Conservation (phyloP, 2,888 invertebrate genomes). For the Subacronicta megacephala region DNA sequence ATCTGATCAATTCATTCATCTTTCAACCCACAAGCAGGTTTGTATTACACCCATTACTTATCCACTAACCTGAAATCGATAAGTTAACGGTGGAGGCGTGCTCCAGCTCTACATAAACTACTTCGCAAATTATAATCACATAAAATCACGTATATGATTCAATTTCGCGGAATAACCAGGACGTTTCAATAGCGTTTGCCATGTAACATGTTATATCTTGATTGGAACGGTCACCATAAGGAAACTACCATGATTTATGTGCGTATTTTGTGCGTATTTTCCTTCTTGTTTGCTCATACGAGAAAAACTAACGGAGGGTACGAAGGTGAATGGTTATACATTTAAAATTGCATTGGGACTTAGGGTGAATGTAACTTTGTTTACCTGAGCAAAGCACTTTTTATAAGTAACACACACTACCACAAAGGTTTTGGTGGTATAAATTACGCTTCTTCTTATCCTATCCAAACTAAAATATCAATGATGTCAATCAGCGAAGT, state of each 20-base stretch:
- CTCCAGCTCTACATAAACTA: constrained; percentile 33
- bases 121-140: constrained; percentile 51
- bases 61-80: constrained; percentile 50
- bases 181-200: constrained; percentile 66
- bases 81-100: constrained; percentile 35
- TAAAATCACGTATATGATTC: constrained; percentile 68
- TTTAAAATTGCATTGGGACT: constrained; percentile 59
- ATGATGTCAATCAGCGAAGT: background rate
- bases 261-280: constrained; percentile 60
- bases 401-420: background rate
- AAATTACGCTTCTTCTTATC: too few relatives aligned
- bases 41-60: constrained; percentile 36
- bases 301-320: constrained; percentile 33
- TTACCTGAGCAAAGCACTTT: constrained; percentile 51
- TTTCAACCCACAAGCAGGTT: constrained; percentile 30
- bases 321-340: constrained; percentile 58
- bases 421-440: too few relatives aligned
- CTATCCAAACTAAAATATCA: background rate
- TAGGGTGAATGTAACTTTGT: constrained; percentile 65
- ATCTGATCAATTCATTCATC: constrained; percentile 7
- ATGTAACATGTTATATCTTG: constrained; percentile 68
- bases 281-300: constrained; percentile 46
- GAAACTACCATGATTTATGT: constrained; percentile 58
- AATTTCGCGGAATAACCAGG: constrained; percentile 70
- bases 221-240: constrained; percentile 66